Evolutionary conservation across 2,113 vertebrate species (phyloP), one percentile per base, ranked within the genome.

Genomic region (Nothoprocta pentlandii): DNA sequence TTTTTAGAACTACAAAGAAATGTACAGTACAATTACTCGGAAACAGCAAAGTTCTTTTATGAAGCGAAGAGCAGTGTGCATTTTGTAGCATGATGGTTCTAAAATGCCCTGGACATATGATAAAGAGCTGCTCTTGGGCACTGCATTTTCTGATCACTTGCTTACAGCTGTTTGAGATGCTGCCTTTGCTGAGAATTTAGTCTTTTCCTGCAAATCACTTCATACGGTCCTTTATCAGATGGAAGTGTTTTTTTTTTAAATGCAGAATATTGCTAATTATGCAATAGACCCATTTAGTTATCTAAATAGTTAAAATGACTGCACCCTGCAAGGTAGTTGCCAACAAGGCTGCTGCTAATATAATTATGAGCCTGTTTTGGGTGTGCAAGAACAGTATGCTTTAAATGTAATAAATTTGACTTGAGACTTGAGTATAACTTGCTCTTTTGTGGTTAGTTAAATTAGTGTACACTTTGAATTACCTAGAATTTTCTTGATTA

Each of bases 11-110:
- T 78, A 47, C 2, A 28, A 64, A 70, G 28, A 53, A 92, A 70
- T 47, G 28, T 44, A 25, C 47, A 44, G 22, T 70, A 25, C 23
- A 63, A 51, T 86, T 90, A 73, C 69, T 59, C 84, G 56, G 49
- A 94, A 95, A 63, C 90, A 69, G 23, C 61, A 59, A 84, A 61
- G 78, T 70, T 82, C 91, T 81, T 23, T 77, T 89, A 62, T 64
- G 42, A 85, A 19, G 3, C 32, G 11, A 54, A 83, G 32, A 77
- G 46, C 32, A 16, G 16, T 53, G 44, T 58, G 32, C 0, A 4
- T 69, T 80, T 95, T 36, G 39, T 51, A 53, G n/a, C 16, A 6
- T 76, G 85, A 41, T 71, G 32, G 39, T 90, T 95, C 36, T 64
- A 51, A 88, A 39, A 34, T 80, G 21, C 3, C 1, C 66, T 78